A percentile compares a stretch with the other conserved stretches of the same genome.
Conservation (phyloP, 2,113 vertebrate genomes). For the Jaculus jaculus region DNA sequence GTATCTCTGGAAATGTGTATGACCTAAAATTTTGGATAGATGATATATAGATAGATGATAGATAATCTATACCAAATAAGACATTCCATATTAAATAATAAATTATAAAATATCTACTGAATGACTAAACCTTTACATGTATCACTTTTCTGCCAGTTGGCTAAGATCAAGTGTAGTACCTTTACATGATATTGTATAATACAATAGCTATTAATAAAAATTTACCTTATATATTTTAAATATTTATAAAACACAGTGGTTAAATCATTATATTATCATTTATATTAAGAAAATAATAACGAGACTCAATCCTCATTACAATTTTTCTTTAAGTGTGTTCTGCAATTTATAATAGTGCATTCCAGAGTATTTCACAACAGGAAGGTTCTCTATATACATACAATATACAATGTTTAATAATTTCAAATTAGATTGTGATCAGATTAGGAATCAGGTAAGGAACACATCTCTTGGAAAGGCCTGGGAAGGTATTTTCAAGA, state of each 20-base stretch:
- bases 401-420: neutral
- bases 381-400: neutral
- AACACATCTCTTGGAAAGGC: too few species aligned
- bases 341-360: neutral
- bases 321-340: neutral
- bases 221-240: neutral
- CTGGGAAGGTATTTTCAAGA: too few species aligned
- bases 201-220: neutral
- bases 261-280: neutral
- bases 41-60: too few species aligned
- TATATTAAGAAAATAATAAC: neutral
- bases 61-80: too few species aligned
- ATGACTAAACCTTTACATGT: neutral
- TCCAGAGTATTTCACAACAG: neutral
- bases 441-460: too few species aligned
- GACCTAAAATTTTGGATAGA: too few species aligned
- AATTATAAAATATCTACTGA: neutral
- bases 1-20: neutral
- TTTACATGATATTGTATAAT: neutral
- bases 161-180: neutral
- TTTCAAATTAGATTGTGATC: neutral
- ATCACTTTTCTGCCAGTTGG: too few species aligned
- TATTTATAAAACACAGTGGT: neutral
- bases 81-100: neutral
- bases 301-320: neutral